phyloP scores from a whole-genome alignment of 2,113 vertebrate genomes.

The Pterophyllum scalare region DNA sequence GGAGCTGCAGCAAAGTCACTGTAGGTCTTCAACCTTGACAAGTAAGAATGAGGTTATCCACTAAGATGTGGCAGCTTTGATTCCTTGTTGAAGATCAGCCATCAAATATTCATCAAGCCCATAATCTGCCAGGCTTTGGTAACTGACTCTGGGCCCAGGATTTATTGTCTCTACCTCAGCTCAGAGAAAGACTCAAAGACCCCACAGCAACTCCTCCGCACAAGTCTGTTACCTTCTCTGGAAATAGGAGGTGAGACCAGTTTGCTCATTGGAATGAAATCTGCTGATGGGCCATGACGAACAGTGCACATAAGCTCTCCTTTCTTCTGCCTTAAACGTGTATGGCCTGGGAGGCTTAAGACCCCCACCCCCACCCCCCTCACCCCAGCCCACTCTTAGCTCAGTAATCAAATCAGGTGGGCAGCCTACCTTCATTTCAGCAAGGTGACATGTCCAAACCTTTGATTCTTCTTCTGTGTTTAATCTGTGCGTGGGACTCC shows the following conservation, averaged over 20 bases:
- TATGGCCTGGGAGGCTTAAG: slow-evolving; percentile 27
- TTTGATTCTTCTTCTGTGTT: slow-evolving; percentile 53
- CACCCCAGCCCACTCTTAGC: not conserved
- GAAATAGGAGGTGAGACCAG: slow-evolving; percentile 9
- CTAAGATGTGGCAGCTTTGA: slow-evolving; percentile 4
- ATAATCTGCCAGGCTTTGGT: slow-evolving; percentile 59
- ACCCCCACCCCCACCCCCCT: not conserved
- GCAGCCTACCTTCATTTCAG: slow-evolving; percentile 27
- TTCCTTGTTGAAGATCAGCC: slow-evolving; percentile 48
- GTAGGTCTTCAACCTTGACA: slow-evolving; percentile 24
- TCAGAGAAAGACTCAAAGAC: slow-evolving; percentile 2
- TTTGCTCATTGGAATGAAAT: slow-evolving; percentile 59
- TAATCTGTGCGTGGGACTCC: slow-evolving; percentile 42
- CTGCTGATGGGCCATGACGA: slow-evolving; percentile 58
- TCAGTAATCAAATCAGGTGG: slow-evolving; percentile 47
- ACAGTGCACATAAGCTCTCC: slow-evolving; percentile 30
- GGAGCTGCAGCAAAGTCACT: not conserved
- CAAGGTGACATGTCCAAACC: slow-evolving; percentile 31
- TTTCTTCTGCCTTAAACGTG: slow-evolving; percentile 38
- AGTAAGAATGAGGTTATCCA: not conserved
- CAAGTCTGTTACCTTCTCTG: slow-evolving; percentile 43
- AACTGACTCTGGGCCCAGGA: slow-evolving; percentile 35
- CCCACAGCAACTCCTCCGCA: not conserved
- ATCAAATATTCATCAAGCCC: slow-evolving; percentile 68
- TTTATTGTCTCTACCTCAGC: slow-evolving; percentile 46